Conservation (phyloP, 53 echinoderm and acorn worm species). For the Henricia sp. region DNA sequence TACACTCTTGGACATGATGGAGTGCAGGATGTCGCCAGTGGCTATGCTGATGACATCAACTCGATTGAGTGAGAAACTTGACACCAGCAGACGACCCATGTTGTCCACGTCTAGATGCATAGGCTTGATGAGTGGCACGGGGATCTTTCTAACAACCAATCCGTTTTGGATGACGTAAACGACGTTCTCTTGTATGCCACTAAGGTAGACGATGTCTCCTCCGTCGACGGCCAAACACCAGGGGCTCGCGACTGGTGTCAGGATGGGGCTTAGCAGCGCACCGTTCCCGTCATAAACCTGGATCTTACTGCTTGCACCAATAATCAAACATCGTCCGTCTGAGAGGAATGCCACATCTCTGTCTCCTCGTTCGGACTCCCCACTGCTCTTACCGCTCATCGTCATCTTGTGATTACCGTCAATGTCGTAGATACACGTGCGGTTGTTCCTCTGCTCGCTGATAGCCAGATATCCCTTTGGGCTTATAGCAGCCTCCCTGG, state of each 20-base stretch:
- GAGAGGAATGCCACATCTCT: slow-evolving; percentile 36
- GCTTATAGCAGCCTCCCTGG: slow-evolving; percentile 2
- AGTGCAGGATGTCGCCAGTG: slow-evolving; percentile 17
- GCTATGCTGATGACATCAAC: slow-evolving; percentile 26
- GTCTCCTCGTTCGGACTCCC: slow-evolving; percentile 27
- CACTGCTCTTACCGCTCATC: slow-evolving; percentile 36
- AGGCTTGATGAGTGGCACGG: not conserved
- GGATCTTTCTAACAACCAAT: slow-evolving; percentile 1
- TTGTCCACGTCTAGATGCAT: slow-evolving; percentile 23
- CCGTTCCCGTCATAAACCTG: slow-evolving; percentile 24
- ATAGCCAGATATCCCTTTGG: slow-evolving; percentile 29
- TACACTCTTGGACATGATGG: slow-evolving; percentile 17
- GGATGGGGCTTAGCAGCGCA: slow-evolving; percentile 13
- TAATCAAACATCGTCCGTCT: slow-evolving; percentile 25
- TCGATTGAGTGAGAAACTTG: slow-evolving; percentile 11
- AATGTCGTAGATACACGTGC: slow-evolving; percentile 26
- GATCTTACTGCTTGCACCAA: slow-evolving; percentile 6
- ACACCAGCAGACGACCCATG: slow-evolving; percentile 28
- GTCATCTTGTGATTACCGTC: slow-evolving; percentile 21
- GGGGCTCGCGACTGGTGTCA: slow-evolving; percentile 22
- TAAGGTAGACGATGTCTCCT: slow-evolving; percentile 17
- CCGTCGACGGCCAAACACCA: slow-evolving; percentile 32
- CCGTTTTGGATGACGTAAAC: slow-evolving; percentile 24
- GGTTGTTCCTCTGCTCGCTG: slow-evolving; percentile 43
- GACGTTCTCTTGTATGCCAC: not conserved